Evolutionary conservation across 2,113 vertebrate species (phyloP).

Genomic region (Cercocebus atys): DNA sequence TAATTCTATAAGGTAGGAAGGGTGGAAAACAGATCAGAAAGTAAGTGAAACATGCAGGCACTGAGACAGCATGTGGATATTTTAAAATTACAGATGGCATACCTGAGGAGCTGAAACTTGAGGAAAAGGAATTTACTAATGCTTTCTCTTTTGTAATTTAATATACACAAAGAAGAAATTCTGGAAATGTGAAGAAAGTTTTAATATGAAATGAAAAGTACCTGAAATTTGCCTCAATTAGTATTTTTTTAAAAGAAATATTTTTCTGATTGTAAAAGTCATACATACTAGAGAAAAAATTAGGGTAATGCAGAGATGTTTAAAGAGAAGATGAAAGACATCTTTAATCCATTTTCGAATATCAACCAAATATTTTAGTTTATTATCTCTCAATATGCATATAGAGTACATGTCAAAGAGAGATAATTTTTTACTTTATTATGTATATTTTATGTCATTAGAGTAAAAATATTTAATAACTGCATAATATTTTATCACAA

Average conservation of each 20-base stretch:
- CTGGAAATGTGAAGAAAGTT: slow-evolving; percentile 13
- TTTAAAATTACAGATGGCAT: not conserved
- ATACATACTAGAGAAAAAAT: slow-evolving; percentile 15
- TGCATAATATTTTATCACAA: slow-evolving; percentile 1
- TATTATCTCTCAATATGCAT: not conserved
- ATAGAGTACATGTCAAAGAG: not conserved
- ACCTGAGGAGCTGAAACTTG: not conserved
- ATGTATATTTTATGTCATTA: not conserved
- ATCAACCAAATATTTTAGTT: not conserved
- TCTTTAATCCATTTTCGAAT: slow-evolving; percentile 25
- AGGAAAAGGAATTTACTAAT: not conserved
- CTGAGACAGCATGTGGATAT: not conserved
- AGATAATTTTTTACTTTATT: not conserved
- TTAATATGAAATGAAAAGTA: not conserved
- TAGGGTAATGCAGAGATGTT: not conserved
- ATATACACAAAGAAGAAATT: not conserved
- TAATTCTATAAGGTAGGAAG: not conserved
- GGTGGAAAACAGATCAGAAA: slow-evolving; percentile 26
- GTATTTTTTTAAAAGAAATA: not conserved
- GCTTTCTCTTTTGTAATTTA: slow-evolving; percentile 13
- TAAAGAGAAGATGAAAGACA: not conserved
- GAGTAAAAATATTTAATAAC: not conserved
- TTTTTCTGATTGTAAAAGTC: slow-evolving; percentile 31
- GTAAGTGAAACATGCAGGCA: not conserved
- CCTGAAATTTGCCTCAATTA: slow-evolving; percentile 14